A percentile compares a stretch with the other conserved stretches of the same genome.
phyloP scores from a whole-genome alignment of 2,113 vertebrate genomes.

The Chaetorhynchus papuensis region DNA sequence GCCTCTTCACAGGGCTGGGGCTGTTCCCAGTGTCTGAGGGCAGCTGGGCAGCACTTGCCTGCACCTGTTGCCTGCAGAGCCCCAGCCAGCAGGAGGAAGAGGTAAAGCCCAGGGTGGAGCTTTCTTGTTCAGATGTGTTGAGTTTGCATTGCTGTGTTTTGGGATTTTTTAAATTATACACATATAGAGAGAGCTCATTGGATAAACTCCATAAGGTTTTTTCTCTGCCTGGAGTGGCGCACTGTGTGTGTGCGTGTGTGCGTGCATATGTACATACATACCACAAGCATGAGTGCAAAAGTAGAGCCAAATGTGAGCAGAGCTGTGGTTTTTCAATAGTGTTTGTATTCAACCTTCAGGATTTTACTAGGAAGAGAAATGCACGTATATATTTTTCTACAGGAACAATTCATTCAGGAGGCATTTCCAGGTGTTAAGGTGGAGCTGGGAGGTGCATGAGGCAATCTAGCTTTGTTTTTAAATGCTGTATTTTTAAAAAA shows the following conservation, averaged over 20 bases:
- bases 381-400: not conserved
- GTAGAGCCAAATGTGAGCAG: not conserved
- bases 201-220: not conserved
- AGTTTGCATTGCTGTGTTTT: not conserved
- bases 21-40: not conserved
- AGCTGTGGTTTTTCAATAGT: not conserved
- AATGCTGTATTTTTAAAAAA: not conserved
- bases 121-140: constrained; percentile 25
- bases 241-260: not conserved
- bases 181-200: not conserved
- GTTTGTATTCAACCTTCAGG: not conserved
- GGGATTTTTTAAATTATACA: not conserved
- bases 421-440: not conserved
- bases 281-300: not conserved
- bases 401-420: not conserved
- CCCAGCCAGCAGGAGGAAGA: not conserved
- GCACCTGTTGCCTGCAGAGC: not conserved
- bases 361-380: not conserved
- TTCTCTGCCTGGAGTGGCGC: not conserved
- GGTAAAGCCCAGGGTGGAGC: constrained; percentile 15
- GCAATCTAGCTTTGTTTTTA: not conserved
- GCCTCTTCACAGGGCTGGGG: not conserved
- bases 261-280: not conserved
- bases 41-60: not conserved
- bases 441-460: not conserved